Evolutionary conservation across 2,888 invertebrate genomes (phyloP), one percentile per base, ranked within the genome.

Genomic region (Eremobia ochroleuca): DNA sequence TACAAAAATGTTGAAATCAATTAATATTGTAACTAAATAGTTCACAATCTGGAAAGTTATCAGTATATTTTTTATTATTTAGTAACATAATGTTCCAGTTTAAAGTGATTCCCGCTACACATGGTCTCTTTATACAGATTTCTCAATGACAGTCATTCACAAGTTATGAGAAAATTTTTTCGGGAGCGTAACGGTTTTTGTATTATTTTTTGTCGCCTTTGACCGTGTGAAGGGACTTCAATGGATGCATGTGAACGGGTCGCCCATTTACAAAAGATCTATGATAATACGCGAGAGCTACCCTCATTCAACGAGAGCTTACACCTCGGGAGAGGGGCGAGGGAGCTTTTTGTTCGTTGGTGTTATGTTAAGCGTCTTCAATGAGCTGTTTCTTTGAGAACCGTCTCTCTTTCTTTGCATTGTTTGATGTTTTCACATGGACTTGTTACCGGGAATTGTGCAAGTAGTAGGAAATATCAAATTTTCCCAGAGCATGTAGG

Each of bases 181-280:
- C 92, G 93, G 94, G 94, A 94, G 93, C 95, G 92, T 96, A 96
- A 96, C 96, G 96, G 96, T 96, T 96, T 96, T 96, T 96, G 95
- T 97, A 94, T 95, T 95, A 94, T 95, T 97, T 97, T 97, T 96
- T 96, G 95, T 95, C 94, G 93, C 93, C 91, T 95, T 92, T 94
- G 95, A 95, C 95, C 96, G 96, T 96, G 96, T 95, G 96, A 96
- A 95, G 94, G 94, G 94, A 93, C 92, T 93, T 97, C 95, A 96
- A 96, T 97, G 96, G 94, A 93, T 94, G 92, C 94, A 94, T 96
- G 95, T 95, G 95, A 93, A 92, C 90, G 90, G 87, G 84, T 78
- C 91, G 91, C 73, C 95, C 93, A 92, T 73, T 92, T 80, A 88
- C 76, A 77, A 85, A 85, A 90, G 95, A 92, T 68, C 94, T 91